These are phyloP conservation scores for Amphipoea oculea DNA, from an alignment of 2,888 invertebrate species.

Conservation along the genomic window DNA sequence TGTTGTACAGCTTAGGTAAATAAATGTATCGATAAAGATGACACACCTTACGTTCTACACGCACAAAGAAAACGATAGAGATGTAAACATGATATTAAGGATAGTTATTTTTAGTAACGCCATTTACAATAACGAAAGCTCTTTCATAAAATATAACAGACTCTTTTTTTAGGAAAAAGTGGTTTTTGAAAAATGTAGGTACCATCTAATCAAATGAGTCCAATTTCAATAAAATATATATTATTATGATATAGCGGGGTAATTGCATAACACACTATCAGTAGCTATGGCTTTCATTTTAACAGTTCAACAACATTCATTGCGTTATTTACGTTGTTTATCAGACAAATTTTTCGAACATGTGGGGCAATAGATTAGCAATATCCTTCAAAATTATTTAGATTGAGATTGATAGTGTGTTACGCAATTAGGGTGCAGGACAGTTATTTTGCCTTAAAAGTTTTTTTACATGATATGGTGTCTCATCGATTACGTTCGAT, in stretches of 20 bases:
- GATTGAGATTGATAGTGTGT: no score
- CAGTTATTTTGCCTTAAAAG: not conserved
- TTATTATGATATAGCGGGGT: no score
- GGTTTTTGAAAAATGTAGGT: not conserved
- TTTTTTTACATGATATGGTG: not conserved
- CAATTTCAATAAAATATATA: not conserved
- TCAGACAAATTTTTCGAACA: no score
- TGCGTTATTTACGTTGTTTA: no score
- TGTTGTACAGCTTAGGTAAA: constrained; percentile 65
- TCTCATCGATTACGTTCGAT: constrained; percentile 6
- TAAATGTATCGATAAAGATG: constrained; percentile 27
- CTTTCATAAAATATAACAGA: not conserved
- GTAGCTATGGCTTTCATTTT: no score
- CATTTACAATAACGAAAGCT: not conserved
- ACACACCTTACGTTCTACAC: not conserved
- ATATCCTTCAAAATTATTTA: no score
- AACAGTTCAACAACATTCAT: no score
- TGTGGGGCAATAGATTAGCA: no score
- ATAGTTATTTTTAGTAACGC: not conserved
- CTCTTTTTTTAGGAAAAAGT: not conserved
- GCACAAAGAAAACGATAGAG: not conserved
- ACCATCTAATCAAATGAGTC: not conserved
- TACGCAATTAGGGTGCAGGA: no score
- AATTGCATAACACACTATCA: no score
- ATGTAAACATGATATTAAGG: not conserved